phyloP scores from a whole-genome alignment of 2,888 invertebrate species.

The Bhutanitis thaidina region DNA sequence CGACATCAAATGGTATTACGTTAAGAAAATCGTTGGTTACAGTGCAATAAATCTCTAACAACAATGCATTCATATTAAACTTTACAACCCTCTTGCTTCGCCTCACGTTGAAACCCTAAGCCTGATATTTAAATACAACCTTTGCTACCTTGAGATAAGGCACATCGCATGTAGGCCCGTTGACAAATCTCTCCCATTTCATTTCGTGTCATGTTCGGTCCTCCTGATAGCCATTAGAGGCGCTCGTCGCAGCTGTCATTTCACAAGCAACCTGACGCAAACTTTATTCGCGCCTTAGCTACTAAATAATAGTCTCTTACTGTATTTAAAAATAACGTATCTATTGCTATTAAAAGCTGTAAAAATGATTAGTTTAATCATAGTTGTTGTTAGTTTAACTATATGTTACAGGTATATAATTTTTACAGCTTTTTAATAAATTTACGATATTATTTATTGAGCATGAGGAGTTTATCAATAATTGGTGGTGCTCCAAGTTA shows the following conservation, averaged over 20 bases:
- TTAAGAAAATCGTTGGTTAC: slow-evolving; percentile 12
- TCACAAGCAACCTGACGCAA: slow-evolving; percentile 42
- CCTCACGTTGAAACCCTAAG: slow-evolving; percentile 5
- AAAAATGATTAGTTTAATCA: too few species aligned
- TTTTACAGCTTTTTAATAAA: too few species aligned
- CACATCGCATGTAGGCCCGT: slow-evolving; percentile 17
- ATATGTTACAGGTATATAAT: too few species aligned
- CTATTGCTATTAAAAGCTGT: too few species aligned
- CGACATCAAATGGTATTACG: not conserved
- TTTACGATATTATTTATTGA: too few species aligned
- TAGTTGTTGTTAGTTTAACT: too few species aligned
- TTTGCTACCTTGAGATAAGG: slow-evolving; percentile 24
- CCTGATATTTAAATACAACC: slow-evolving; percentile 20
- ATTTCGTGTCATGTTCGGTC: slow-evolving; percentile 31
- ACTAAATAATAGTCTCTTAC: slow-evolving; percentile 6
- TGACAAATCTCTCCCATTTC: slow-evolving; percentile 29
- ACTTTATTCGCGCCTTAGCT: slow-evolving; percentile 21
- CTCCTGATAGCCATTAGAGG: slow-evolving; percentile 47
- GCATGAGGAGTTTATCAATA: too few species aligned
- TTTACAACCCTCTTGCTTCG: slow-evolving; percentile 30
- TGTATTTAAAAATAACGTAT: not conserved
- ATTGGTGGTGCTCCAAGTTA: too few species aligned
- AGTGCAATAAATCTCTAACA: slow-evolving; percentile 18
- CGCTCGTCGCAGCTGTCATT: slow-evolving; percentile 54
- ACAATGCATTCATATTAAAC: slow-evolving; percentile 23